Base-by-base conservation (phyloP, 2,113 vertebrate species). In the Terrapene triunguis region DNA sequence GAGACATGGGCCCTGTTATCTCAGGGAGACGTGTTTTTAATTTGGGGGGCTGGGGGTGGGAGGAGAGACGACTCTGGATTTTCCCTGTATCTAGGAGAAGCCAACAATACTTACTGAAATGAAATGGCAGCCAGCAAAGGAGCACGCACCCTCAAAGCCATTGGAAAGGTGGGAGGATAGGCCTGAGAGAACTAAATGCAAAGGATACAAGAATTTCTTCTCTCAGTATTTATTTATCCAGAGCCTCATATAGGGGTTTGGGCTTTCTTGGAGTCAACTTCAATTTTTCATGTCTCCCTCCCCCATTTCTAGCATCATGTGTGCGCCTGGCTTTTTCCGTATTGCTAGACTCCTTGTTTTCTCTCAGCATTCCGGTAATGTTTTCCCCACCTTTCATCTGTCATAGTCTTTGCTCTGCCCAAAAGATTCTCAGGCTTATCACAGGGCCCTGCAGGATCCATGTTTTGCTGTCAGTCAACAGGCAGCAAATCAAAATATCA, bases 221-320 rank as follows among this genome's bases (percentile, higher is more conserved):
- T 24, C 59, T 62, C 27, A 13, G 59, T 14, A 62, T 32, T 29
- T 62, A 32, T 62, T 32, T 32, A 62, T 27, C 12, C 59, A 62
- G 27, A 62, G 27, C 25, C 4, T n/a, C 0, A 0, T 2, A 32
- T 86, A 6, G 0, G 2, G 13, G 19, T 25, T 25, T 55, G 7
- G 10, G 32, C 25, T 50, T 89, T 78, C 54, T 81, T 80, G 57
- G 4, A 55, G 29, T 48, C 78, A 55, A 13, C 35, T 5, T 78
- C 80, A 3, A 14, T 69, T 69, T 87, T 87, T 80, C 50, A 14
- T 1, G 0, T 32, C 69, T 42, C 1, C 5, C 62, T 90, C 81
- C 22, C 2, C 48, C 72, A 48, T 42, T 87, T 35, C 10, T 10
- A 57, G 19, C 10, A 82, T 94, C 55, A 44, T 16, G n/a, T 62